Percentiles rank a stretch among this genome's conserved stretches.
phyloP scores from a whole-genome alignment of 2,888 invertebrate species.

The Hemaris fuciformis region DNA sequence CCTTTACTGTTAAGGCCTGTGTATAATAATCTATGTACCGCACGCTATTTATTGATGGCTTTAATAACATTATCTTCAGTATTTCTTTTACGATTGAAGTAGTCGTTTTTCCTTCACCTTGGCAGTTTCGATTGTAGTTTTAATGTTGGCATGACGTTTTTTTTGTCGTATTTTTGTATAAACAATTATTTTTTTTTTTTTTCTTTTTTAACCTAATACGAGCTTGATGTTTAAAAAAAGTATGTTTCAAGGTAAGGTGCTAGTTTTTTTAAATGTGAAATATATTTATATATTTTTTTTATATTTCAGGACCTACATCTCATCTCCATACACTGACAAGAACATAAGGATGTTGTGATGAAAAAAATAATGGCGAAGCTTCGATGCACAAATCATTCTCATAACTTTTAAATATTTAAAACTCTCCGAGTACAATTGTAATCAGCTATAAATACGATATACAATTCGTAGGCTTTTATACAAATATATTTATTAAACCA shows the following conservation, averaged over 20 bases:
- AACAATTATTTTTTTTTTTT: too few species aligned
- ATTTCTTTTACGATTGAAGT: too few species aligned
- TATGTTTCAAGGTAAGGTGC: neutral
- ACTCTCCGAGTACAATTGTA: slow-evolving; percentile 48
- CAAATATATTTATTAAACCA: slow-evolving; percentile 35
- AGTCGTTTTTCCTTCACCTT: too few species aligned
- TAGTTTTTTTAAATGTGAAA: neutral
- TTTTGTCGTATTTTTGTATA: neutral
- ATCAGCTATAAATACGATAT: slow-evolving; percentile 51
- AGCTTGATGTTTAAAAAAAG: neutral
- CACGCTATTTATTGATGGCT: too few species aligned
- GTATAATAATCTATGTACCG: too few species aligned
- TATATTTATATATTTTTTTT: slow-evolving; percentile 21
- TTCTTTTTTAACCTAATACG: neutral
- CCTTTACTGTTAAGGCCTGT: too few species aligned
- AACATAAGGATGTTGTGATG: slow-evolving; percentile 83
- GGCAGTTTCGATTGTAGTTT: neutral
- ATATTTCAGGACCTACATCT: slow-evolving; percentile 84
- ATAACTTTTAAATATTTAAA: slow-evolving; percentile 56
- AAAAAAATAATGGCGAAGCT: slow-evolving; percentile 34
- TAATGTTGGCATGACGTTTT: neutral
- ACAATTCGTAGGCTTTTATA: slow-evolving; percentile 70
- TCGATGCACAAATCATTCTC: slow-evolving; percentile 41
- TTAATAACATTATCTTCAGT: too few species aligned
- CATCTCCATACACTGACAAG: slow-evolving; percentile 84